phyloP scores from a whole-genome alignment of 2,113 vertebrate species.

The Pteropus alecto region DNA sequence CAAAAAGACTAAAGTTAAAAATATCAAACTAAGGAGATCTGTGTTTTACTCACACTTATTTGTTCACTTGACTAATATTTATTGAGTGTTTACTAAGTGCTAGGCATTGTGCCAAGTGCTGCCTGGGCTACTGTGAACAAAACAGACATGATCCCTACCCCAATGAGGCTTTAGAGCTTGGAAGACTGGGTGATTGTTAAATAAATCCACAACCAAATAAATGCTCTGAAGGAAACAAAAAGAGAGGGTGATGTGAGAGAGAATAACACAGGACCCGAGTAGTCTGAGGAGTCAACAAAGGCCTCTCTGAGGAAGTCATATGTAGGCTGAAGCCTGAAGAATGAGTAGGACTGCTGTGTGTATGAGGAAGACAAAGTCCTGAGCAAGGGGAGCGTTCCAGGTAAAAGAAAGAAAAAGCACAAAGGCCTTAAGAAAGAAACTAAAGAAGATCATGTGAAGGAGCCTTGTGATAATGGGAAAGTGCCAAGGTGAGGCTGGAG shows the following conservation, averaged over 20 bases:
- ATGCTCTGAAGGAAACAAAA: neutral
- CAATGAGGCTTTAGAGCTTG: neutral
- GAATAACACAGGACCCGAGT: neutral
- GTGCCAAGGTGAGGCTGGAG: neutral
- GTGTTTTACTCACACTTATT: neutral
- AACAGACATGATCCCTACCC: neutral
- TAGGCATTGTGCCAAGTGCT: neutral
- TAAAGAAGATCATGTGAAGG: neutral
- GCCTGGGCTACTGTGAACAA: neutral
- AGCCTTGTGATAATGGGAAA: neutral
- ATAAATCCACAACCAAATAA: neutral
- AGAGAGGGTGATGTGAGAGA: neutral
- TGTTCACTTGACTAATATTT: neutral
- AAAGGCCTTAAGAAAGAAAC: neutral
- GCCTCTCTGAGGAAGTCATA: neutral
- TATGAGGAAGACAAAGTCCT: neutral
- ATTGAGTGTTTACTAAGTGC: neutral
- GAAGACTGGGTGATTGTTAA: neutral
- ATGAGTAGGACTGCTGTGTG: neutral
- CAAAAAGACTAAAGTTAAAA: neutral
- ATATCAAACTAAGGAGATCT: neutral
- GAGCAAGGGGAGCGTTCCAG: neutral
- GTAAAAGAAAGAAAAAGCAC: neutral
- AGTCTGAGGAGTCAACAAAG: neutral
- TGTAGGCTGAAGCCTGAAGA: neutral